These are phyloP conservation scores for Sebastes iracundus DNA, from an alignment of 2,797 vertebrate genomes.

Conservation along the genomic window DNA sequence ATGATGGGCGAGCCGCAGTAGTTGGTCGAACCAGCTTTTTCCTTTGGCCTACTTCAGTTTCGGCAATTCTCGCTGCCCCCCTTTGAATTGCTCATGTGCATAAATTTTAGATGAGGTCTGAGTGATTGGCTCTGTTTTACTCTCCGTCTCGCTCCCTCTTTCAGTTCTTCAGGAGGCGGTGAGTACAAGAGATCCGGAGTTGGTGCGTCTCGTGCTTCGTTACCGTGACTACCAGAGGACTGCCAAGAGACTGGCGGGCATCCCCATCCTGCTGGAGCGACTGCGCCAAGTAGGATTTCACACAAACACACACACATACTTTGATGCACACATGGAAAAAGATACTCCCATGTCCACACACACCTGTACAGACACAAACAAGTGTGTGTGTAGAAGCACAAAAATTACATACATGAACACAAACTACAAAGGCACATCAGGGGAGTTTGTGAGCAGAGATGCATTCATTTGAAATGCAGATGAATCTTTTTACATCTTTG, in stretches of 20 bases:
- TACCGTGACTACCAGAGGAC: slow-evolving; percentile 97
- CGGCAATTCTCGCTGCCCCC: slow-evolving; percentile 34
- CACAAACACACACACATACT: slow-evolving; percentile 15
- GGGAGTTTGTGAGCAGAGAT: not conserved
- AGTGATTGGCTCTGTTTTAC: slow-evolving; percentile 54
- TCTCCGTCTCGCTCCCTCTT: not conserved
- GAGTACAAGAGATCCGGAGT: slow-evolving; percentile 92
- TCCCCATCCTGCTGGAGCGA: slow-evolving; percentile 93
- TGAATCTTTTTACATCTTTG: not conserved
- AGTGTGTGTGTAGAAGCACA: not conserved
- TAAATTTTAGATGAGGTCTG: slow-evolving; percentile 70
- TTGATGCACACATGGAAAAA: not conserved
- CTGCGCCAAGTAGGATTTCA: slow-evolving; percentile 89
- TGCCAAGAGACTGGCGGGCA: slow-evolving; percentile 93
- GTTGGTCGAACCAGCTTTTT: slow-evolving; percentile 46
- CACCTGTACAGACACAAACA: slow-evolving; percentile 10
- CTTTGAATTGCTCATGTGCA: slow-evolving; percentile 61
- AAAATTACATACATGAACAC: not conserved
- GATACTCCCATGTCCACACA: not conserved
- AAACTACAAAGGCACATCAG: not conserved
- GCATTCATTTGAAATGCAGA: slow-evolving; percentile 40
- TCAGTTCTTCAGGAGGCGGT: slow-evolving; percentile 97
- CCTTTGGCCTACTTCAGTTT: slow-evolving; percentile 56
- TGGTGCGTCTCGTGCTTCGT: slow-evolving; percentile 93
- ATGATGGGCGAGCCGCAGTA: slow-evolving; percentile 37